Base-by-base conservation (phyloP, 2,888 invertebrate species). In the Dryobotodes eremita region DNA sequence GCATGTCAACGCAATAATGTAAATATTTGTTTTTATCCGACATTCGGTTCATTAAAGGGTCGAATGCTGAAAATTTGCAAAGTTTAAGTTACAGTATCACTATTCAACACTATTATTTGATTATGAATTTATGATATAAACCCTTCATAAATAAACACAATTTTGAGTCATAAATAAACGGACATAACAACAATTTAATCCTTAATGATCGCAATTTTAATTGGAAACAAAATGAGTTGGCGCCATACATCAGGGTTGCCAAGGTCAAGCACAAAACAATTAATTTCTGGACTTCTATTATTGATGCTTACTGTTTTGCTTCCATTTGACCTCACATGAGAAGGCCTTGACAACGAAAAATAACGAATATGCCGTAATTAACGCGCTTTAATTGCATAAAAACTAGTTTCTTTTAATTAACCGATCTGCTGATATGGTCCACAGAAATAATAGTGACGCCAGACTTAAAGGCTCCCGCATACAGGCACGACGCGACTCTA, bases 251-350 rank as follows among this genome's bases (percentile, higher is more conserved):
- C 50, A 61, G 42, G 61, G 48, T 66, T 62, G 71, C 42, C 46
- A 71, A 73, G 62, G 75, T 85, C 80, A 83, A 86, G 80, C 61
- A 50, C 80, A 66, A 36, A 80, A 59, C 72, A 75, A 86, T 85
- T 83, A 36, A 75, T 74, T 62, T 26, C 2, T 72, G 50, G n/a
- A 36, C 23, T 17, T 65, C n/a, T 11, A 62, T 70, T 85, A 85
- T 83, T 53, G 46, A 36, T 36, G 68, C 17, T 42, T 36, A 83
- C 0, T 65, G n/a, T 84, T 82, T 59, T 61, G 55, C 64, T 36
- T 50, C 23, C 31, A 61, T 64, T 46, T 73, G 73, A 85, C 82
- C 75, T 65, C 62, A 26, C 61, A 64, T 11, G 42, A 46, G 10
- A 50, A 6, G 42, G 62, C 85, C 86, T 85, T 83, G 83, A 80